A percentile compares a stretch with the other conserved stretches of the same genome.
Conservation (phyloP, 1,140 invertebrate species). For the Drosophila persimilis region DNA sequence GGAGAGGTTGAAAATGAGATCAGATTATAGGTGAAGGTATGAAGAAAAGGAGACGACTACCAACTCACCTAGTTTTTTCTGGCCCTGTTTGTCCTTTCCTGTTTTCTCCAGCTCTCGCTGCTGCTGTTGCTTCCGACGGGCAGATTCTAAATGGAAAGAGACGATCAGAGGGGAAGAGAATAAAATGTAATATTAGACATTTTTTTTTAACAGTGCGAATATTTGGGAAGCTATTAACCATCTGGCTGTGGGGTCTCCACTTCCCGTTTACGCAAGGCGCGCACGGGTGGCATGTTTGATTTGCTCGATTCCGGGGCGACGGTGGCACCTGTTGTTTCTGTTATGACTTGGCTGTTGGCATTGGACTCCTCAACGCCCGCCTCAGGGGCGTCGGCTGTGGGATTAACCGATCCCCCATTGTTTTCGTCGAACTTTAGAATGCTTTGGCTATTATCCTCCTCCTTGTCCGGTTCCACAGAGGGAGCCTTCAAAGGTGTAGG, state of each 20-base stretch:
- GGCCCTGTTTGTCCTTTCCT: not conserved
- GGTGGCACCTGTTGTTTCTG: constrained; percentile 68
- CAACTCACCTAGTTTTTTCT: constrained; percentile 15
- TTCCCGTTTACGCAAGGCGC: constrained; percentile 30
- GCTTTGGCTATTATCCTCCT: too few relatives aligned
- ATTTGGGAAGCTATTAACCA: constrained; percentile 67
- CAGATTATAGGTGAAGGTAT: not conserved
- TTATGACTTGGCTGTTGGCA: too few relatives aligned
- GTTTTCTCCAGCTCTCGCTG: not conserved
- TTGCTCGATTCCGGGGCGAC: constrained; percentile 27
- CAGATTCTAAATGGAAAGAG: constrained; percentile 16
- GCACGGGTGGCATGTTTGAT: constrained; percentile 9
- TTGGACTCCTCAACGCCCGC: too few relatives aligned
- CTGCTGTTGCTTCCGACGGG: constrained; percentile 14
- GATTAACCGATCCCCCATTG: too few relatives aligned
- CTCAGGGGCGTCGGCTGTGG: too few relatives aligned
- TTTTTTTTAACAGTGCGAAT: not conserved
- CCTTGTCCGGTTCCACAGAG: too few relatives aligned
- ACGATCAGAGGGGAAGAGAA: constrained; percentile 6
- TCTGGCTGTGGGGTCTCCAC: constrained; percentile 50
- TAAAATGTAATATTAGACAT: constrained; percentile 15
- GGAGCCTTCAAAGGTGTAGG: not conserved
- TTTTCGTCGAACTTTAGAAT: too few relatives aligned
- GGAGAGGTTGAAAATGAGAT: not conserved
- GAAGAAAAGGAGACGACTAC: not conserved